Evolutionary conservation across 2,797 vertebrate species (phyloP), one percentile per base, ranked within the genome.

Genomic region (Notolepis coatsorum): DNA sequence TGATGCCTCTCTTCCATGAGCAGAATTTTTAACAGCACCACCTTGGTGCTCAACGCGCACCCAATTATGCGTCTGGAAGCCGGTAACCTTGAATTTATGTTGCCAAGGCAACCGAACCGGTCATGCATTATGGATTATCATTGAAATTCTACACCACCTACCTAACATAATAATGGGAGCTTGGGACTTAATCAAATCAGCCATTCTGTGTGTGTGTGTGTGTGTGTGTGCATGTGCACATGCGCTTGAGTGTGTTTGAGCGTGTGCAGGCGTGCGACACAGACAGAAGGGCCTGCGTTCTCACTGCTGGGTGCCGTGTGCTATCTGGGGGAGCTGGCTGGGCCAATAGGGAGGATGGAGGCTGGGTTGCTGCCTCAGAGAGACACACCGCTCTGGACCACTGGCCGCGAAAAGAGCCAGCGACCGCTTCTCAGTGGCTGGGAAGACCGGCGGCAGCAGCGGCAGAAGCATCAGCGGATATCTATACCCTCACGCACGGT

Each of bases 121-220:
- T 94, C 95, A 96, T 96, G 94, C 95, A 96, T 96, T 96, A 96
- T 96, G 95, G 94, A 96, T 96, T 93, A 94, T 95, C 93, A 95
- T 95, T 95, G 95, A 96, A 95, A 96, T 96, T 95, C 95, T 94
- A 93, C 94, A 93, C 91, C 93, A 83, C 93, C 94, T 94, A 94
- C 92, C 93, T 94, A 93, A 93, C 92, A 94, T 93, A 93, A 95
- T 85, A 84, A 84, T 93, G 92, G 93, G 92, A 92, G 92, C 87
- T 89, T 89, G 93, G 93, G 94, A 94, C 93, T 95, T 96, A 95
- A 96, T 96, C 93, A 94, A n/a, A n/a, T n/a, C n/a, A n/a, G n/a
- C n/a, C n/a, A 95, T 95, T 95, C 94, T 46, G 18, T 23, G 7
- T 7, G 43, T 48, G 48, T 61, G 24, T 54, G 21, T 45, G 39